Evolutionary conservation across 2,797 vertebrate genomes (phyloP), one percentile per base, ranked within the genome.

Genomic region (Dipus sagitta): DNA sequence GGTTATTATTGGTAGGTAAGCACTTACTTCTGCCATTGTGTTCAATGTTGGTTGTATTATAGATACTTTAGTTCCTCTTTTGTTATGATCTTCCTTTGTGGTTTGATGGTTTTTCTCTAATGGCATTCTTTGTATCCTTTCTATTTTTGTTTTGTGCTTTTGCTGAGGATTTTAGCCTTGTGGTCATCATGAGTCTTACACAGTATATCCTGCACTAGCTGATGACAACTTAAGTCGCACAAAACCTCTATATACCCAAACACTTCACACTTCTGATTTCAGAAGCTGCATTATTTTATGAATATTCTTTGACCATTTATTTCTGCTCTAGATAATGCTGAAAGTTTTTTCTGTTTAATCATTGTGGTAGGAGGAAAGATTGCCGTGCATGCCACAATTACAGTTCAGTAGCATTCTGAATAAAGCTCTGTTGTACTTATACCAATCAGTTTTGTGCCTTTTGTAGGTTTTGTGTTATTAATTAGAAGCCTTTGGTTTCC

Each of bases 121-220:
- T 74, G 58, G 42, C 72, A 12, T 42, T 14, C 64, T 85, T 54
- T 89, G 20, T 75, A 68, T 80, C 23, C 18, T 75, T 79, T 79
- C 86, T 67, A 15, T 38, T 94, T 94, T 67, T 52, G 76, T 38
- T 90, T 94, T 34, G 60, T 75, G 62, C 30, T 74, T 74, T 84
- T 30, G 32, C 81, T 80, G 75, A 94, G 80, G 60, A 80, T 90
- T 80, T 86, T 86, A 60, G 38, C 58, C 13, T 67, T 90, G 75
- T 34, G 68, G 47, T 93, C 28, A 60, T 32, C 4, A 8, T 34
- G 32, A 86, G 21, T 38, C 30, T 47, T 60, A 54, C 21, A 28
- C 9, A 65, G 23, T 60, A 60, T 9, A 24, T 42, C 28, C 21
- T 32, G 17, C 15, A 47, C 23, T 74, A 67, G 21, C 17, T 7